phyloP scores from a whole-genome alignment of 2,888 invertebrate genomes.

The Drosophila aldrichi region DNA sequence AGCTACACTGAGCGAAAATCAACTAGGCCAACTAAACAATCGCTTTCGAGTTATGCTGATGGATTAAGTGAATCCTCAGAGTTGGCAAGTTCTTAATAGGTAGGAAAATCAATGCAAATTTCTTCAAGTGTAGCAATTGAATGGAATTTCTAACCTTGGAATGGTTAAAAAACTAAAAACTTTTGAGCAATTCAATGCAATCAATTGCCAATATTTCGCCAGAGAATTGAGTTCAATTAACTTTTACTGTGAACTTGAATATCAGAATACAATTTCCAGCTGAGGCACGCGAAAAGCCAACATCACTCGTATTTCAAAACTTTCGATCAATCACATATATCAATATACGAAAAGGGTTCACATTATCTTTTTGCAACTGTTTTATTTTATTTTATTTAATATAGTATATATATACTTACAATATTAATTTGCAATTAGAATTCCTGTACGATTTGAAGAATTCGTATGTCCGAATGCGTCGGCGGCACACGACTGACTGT shows the following conservation, averaged over 20 bases:
- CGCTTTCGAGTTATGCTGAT: not conserved
- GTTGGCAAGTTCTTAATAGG: no score
- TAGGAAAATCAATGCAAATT: not conserved
- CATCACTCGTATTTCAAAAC: constrained; percentile 17
- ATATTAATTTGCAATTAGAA: constrained; percentile 13
- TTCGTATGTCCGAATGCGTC: constrained; percentile 52
- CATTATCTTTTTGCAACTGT: not conserved
- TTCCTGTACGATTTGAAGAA: constrained; percentile 24
- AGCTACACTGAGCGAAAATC: constrained; percentile 38
- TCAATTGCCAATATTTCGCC: constrained; percentile 34
- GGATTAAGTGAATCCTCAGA: not conserved
- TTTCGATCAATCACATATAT: constrained; percentile 4
- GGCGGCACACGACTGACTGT: constrained; percentile 57
- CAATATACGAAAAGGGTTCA: not conserved
- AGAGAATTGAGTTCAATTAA: constrained; percentile 68
- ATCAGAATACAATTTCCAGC: constrained; percentile 28
- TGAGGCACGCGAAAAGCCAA: constrained; percentile 38
- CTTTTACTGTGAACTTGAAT: constrained; percentile 58
- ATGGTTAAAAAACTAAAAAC: constrained; percentile 4
- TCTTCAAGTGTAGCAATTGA: constrained; percentile 29
- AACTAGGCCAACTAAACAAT: not conserved
- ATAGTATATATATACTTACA: constrained; percentile 24
- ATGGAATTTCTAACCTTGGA: constrained; percentile 45
- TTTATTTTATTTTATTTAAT: not conserved
- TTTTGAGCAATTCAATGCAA: constrained; percentile 27